These are phyloP conservation scores for Anarrhichthys ocellatus DNA, from an alignment of 2,113 vertebrate genomes.

Conservation along the genomic window DNA sequence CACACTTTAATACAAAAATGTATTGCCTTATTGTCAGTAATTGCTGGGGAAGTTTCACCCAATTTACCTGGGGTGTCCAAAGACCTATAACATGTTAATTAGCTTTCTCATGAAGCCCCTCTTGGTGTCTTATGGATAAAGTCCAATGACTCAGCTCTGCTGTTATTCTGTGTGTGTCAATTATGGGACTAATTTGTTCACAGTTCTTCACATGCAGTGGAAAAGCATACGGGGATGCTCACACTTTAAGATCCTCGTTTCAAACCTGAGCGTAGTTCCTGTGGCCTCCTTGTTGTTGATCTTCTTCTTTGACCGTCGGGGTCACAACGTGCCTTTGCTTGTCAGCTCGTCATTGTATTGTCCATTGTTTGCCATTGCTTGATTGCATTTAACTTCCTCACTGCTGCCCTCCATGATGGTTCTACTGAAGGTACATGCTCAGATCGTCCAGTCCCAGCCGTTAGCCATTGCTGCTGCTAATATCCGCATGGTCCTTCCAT, in stretches of 20 bases:
- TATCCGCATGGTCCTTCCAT: constrained; percentile 62
- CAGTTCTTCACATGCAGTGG: constrained; percentile 6
- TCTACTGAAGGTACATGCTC: constrained; percentile 29
- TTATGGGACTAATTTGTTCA: constrained; percentile 17
- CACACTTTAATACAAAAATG: neutral
- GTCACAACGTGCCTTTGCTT: constrained; percentile 37
- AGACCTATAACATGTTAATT: neutral
- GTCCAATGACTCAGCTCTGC: neutral
- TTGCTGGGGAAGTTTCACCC: neutral
- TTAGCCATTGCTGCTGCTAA: constrained; percentile 48
- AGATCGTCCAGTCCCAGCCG: constrained; percentile 18
- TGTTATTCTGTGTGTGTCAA: neutral
- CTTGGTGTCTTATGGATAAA: neutral
- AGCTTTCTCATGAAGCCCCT: too few relatives aligned
- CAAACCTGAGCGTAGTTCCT: constrained; percentile 1
- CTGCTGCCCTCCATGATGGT: constrained; percentile 42
- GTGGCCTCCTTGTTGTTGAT: neutral
- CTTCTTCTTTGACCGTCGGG: neutral
- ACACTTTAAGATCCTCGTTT: neutral
- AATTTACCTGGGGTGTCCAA: neutral
- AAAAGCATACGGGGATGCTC: neutral
- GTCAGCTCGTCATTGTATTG: constrained; percentile 58
- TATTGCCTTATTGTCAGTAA: too few relatives aligned
- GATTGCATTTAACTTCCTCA: constrained; percentile 48
- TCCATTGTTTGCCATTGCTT: constrained; percentile 65